Base-by-base conservation (phyloP, 1,140 invertebrate genomes). In the Meteorus sp. region DNA sequence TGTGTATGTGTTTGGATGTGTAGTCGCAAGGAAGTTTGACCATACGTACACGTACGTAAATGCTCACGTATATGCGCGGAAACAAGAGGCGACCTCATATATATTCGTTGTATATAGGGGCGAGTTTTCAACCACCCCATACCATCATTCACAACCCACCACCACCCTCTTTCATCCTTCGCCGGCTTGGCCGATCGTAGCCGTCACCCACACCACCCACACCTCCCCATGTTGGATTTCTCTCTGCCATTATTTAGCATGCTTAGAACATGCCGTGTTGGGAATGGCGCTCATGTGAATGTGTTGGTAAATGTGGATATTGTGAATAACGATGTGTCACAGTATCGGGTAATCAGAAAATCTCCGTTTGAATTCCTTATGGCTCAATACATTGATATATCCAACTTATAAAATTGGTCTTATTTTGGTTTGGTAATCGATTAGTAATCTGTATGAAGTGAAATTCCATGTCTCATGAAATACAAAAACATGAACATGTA, bases 181-280 rank as follows among this genome's bases (percentile, higher is more conserved):
- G 51, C 31, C 59, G 59, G n/a, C n/a, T 63, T 61, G 61, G 15
- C 37, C 50, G 22, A 55, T n/a, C n/a, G n/a, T n/a, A n/a, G n/a
- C n/a, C n/a, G n/a, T n/a, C n/a, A n/a, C n/a, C n/a, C n/a, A n/a
- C n/a, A n/a, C n/a, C n/a, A n/a, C n/a, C 59, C 55, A n/a, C 41
- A 55, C 51, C 59, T 59, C 53, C 27, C 50, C n/a, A n/a, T n/a
- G n/a, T 67, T 65, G 68, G 70, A 75, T 69, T 74, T 75, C 72
- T 70, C 74, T 65, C 75, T 65, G 70, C 72, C 75, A 76, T 77
- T 76, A 77, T 77, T 77, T 77, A 75, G 73, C 67, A 65, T 67
- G 75, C 73, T 77, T 77, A 77, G 74, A 76, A 77, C 71, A 71
- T 66, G 67, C 67, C 67, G 61, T 59, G n/a, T 62, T 56, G 62